phyloP scores from a whole-genome alignment of 2,113 vertebrate species.

The Peromyscus leucopus region DNA sequence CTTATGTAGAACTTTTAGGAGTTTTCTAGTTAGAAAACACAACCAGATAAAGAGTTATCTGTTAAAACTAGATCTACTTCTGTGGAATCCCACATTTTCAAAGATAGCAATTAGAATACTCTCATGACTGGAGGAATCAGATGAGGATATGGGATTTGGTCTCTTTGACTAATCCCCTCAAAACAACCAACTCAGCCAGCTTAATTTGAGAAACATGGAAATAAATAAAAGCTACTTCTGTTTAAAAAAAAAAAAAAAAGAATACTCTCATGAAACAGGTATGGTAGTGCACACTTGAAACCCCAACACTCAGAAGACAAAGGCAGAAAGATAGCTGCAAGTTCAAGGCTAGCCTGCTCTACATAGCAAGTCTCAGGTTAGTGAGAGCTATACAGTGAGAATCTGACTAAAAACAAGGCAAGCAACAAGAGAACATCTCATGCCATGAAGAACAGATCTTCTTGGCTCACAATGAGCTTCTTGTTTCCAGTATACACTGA shows the following conservation, averaged over 20 bases:
- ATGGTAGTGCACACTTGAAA: not conserved
- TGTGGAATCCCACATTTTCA: conserved; percentile 49
- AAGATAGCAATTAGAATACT: conserved; percentile 11
- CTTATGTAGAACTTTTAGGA: conserved; percentile 17
- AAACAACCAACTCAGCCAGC: not conserved
- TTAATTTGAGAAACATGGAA: conserved; percentile 70
- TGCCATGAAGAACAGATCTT: not conserved
- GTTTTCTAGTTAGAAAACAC: conserved; percentile 20
- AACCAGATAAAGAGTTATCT: conserved; percentile 37
- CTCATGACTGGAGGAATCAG: conserved; percentile 90
- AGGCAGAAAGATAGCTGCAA: not conserved
- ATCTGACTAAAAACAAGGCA: not conserved
- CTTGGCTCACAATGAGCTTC: not conserved
- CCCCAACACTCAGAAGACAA: not conserved
- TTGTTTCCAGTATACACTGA: conserved; percentile 7
- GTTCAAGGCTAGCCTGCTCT: not conserved
- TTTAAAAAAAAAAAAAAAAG: not conserved
- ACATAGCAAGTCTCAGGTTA: not conserved
- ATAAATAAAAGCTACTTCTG: conserved; percentile 81
- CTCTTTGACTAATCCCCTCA: conserved; percentile 92
- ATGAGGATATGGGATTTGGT: conserved; percentile 98
- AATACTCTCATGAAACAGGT: not conserved
- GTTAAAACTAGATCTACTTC: conserved; percentile 31
- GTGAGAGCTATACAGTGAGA: not conserved
- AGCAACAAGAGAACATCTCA: not conserved